These are phyloP conservation scores for Scaptomyza tumidula DNA, from an alignment of 2,888 invertebrate genomes.

Conservation along the genomic window DNA sequence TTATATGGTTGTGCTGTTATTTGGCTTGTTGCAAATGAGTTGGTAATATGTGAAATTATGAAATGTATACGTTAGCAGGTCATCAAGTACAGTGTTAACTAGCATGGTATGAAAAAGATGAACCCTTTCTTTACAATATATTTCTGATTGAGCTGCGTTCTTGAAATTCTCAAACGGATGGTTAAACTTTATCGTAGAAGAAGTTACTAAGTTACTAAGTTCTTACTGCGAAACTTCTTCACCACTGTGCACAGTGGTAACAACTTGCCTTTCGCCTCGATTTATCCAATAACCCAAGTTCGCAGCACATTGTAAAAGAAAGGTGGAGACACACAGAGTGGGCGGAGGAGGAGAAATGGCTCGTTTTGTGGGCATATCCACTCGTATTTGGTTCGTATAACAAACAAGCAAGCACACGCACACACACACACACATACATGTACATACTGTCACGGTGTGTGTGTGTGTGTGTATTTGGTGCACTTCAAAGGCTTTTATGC, in stretches of 20 bases:
- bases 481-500: conserved; percentile 63
- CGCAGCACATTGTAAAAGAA: conserved; percentile 14
- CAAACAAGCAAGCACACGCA: conserved; percentile 12
- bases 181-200: background rate
- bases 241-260: too few relatives aligned
- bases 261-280: background rate
- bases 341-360: conserved; percentile 2
- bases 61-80: conserved; percentile 11
- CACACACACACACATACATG: conserved; percentile 1
- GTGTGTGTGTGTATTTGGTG: conserved; percentile 45
- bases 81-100: conserved; percentile 1
- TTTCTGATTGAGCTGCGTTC: too few relatives aligned
- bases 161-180: too few relatives aligned
- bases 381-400: conserved; percentile 29
- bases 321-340: conserved; percentile 2
- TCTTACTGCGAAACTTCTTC: too few relatives aligned
- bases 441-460: conserved; percentile 2
- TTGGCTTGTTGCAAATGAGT: conserved; percentile 9
- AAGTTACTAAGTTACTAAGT: too few relatives aligned
- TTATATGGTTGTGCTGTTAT: background rate
- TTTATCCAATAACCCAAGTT: background rate
- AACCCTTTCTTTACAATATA: too few relatives aligned
- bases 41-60: conserved; percentile 12
- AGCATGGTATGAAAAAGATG: background rate
- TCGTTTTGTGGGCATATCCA: conserved; percentile 15